Evolutionary conservation across 2,113 vertebrate species (phyloP).

Genomic region (Myodes glareolus): DNA sequence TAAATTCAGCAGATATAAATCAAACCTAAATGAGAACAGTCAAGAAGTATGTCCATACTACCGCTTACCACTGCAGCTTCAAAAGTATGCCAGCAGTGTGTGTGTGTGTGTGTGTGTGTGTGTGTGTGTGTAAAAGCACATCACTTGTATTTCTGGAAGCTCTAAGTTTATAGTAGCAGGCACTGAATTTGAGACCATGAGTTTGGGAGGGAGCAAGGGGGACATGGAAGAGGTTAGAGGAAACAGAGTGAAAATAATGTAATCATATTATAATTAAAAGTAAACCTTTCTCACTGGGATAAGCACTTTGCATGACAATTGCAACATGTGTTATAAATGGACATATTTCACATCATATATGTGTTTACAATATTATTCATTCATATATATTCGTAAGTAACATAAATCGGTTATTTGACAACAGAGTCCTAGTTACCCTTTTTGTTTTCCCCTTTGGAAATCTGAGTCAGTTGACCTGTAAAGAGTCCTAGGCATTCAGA

Average conservation of each 20-base stretch:
- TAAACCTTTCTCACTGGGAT: not conserved
- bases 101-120: not conserved
- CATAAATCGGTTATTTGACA: not conserved
- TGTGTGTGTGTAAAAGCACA: not conserved
- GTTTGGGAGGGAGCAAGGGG: not conserved
- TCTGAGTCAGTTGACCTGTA: not conserved
- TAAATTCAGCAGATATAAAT: constrained; percentile 13
- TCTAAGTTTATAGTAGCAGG: not conserved
- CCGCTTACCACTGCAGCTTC: not conserved
- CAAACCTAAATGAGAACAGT: constrained; percentile 25
- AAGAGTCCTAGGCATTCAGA: not conserved
- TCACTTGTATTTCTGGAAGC: not conserved
- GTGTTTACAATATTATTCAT: not conserved
- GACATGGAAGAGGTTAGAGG: not conserved
- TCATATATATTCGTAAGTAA: not conserved
- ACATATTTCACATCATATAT: not conserved
- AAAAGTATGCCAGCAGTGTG: not conserved
- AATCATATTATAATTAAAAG: not conserved
- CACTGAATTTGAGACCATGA: not conserved
- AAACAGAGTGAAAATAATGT: not conserved
- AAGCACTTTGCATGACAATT: not conserved
- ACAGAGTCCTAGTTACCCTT: not conserved
- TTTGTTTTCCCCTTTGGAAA: not conserved
- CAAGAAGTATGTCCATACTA: not conserved
- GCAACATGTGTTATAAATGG: not conserved